These are phyloP conservation scores for Mesembrinibis cayennensis DNA, from an alignment of 2,113 vertebrate species.

Conservation along the genomic window DNA sequence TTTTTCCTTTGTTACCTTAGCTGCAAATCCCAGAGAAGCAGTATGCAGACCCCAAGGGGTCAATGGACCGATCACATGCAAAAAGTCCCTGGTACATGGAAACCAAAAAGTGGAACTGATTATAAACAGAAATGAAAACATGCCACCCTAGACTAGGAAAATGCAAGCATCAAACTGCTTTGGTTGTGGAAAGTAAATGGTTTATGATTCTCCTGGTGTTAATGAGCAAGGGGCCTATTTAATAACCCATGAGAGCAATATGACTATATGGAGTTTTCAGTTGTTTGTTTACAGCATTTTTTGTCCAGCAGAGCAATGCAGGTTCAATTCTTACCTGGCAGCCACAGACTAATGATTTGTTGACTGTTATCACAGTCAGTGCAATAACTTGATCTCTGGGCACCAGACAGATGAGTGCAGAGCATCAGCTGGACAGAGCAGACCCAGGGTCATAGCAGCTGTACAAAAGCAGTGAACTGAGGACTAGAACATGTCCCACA, in stretches of 20 bases:
- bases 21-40: not conserved
- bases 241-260: not conserved
- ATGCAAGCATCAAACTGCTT: not conserved
- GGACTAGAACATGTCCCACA: not conserved
- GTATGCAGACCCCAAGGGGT: not conserved
- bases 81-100: not conserved
- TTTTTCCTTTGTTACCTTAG: constrained; percentile 19
- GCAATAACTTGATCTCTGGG: not conserved
- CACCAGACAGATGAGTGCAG: not conserved
- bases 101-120: constrained; percentile 46
- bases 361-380: not conserved
- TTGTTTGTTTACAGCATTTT: not conserved
- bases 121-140: constrained; percentile 17
- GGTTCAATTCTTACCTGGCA: not conserved
- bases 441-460: not conserved
- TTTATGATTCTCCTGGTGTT: not conserved
- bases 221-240: not conserved
- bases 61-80: not conserved
- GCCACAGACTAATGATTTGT: not conserved
- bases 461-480: not conserved
- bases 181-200: not conserved
- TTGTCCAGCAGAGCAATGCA: not conserved
- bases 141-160: not conserved
- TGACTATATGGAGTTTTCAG: not conserved
- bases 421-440: not conserved